Evolutionary conservation across 1,140 invertebrate species (phyloP).

Genomic region (Phymorhynchus buccinoides): DNA sequence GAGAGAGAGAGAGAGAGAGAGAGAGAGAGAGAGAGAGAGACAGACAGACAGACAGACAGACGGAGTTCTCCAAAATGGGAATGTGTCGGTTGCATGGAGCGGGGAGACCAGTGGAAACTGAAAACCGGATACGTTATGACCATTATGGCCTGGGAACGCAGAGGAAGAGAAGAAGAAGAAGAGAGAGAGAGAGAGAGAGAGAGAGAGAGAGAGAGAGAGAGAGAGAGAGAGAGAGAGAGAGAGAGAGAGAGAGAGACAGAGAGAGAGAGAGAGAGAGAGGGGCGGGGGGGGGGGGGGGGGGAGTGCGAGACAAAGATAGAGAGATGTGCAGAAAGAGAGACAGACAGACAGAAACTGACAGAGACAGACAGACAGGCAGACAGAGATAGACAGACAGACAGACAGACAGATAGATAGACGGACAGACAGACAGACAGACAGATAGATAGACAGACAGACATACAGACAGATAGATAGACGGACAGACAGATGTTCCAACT

Average conservation of each 20-base stretch:
- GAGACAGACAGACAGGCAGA: background rate
- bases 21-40: background rate
- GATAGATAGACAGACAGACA: background rate
- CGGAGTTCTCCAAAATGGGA: too few relatives aligned
- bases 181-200: background rate
- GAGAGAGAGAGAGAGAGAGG: background rate
- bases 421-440: background rate
- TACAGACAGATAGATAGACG: too few relatives aligned
- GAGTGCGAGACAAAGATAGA: background rate
- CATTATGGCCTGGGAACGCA: too few relatives aligned
- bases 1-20: background rate
- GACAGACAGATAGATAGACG: background rate
- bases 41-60: too few relatives aligned
- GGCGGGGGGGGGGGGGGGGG: background rate
- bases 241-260: background rate
- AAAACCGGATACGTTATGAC: too few relatives aligned
- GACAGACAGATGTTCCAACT: background rate
- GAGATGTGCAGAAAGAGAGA: background rate
- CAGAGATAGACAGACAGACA: background rate
- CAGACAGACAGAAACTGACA: too few relatives aligned
- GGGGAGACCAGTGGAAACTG: too few relatives aligned
- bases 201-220: background rate
- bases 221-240: background rate
- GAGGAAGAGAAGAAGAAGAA: background rate
- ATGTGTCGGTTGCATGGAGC: too few relatives aligned